Conservation (phyloP, 2,888 invertebrate species). For the Stenodera caucasica region DNA sequence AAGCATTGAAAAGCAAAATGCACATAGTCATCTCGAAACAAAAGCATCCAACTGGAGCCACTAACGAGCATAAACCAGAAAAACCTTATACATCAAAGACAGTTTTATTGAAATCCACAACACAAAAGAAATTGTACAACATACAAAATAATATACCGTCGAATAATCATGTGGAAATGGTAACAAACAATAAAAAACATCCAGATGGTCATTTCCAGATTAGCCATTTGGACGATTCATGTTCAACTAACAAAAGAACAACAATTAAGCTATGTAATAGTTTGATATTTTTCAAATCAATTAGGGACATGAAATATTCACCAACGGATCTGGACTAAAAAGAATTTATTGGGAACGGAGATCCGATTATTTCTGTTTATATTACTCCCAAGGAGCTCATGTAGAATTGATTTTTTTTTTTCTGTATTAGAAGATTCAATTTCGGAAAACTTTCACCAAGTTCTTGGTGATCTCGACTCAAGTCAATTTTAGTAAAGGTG, state of each 20-base stretch:
- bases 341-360: constrained; percentile 11
- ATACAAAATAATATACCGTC: constrained; percentile 22
- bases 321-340: constrained; percentile 4
- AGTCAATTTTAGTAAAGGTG: constrained; percentile 42
- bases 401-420: constrained; percentile 34
- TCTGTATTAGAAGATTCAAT: constrained; percentile 36
- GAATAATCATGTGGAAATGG: neutral
- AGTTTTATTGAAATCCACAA: constrained; percentile 48
- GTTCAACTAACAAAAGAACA: neutral
- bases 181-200: neutral
- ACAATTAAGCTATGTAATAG: neutral
- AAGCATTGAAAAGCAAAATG: constrained; percentile 49
- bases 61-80: constrained; percentile 49
- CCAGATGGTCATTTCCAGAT: neutral
- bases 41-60: constrained; percentile 51
- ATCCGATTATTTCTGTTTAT: constrained; percentile 37
- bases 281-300: neutral
- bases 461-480: constrained; percentile 29
- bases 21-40: constrained; percentile 50
- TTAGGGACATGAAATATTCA: neutral
- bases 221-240: neutral
- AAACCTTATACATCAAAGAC: constrained; percentile 50
- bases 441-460: constrained; percentile 35
- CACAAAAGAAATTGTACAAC: constrained; percentile 47
- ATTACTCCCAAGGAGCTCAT: constrained; percentile 30